Percentiles rank a stretch among this genome's conserved stretches.
Conservation (phyloP, 2,888 invertebrate species). For the Argyra leucocephala region DNA sequence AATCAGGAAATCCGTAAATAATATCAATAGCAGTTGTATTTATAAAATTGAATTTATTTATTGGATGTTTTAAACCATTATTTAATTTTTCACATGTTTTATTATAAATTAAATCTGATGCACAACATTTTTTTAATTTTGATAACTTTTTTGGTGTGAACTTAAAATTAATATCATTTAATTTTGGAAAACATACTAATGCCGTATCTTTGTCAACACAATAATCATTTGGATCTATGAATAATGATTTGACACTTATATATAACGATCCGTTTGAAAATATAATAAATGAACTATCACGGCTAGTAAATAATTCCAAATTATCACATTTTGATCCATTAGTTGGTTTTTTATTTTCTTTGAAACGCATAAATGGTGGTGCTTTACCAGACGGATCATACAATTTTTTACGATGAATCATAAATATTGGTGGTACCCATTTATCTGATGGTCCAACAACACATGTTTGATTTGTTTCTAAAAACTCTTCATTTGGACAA, state of each 20-base stretch:
- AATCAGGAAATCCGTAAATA: slow-evolving; percentile 33
- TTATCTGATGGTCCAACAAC: slow-evolving; percentile 34
- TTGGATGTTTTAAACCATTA: slow-evolving; percentile 30
- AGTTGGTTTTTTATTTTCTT: slow-evolving; percentile 40
- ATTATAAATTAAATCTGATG: too few species aligned
- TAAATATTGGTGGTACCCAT: slow-evolving; percentile 54
- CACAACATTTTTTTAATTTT: too few species aligned
- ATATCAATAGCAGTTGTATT: slow-evolving; percentile 31
- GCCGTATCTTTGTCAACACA: too few species aligned
- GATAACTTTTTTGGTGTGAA: too few species aligned
- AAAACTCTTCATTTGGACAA: slow-evolving; percentile 47
- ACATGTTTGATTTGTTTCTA: slow-evolving; percentile 41
- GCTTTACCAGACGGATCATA: slow-evolving; percentile 39
- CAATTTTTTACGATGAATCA: slow-evolving; percentile 44
- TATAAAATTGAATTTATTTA: slow-evolving; percentile 24
- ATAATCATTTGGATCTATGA: too few species aligned
- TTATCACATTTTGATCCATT: slow-evolving; percentile 34
- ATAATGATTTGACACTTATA: too few species aligned
- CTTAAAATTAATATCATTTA: too few species aligned
- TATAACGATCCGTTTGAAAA: too few species aligned
- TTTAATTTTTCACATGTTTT: too few species aligned
- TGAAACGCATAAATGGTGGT: slow-evolving; percentile 43
- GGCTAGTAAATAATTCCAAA: slow-evolving; percentile 34
- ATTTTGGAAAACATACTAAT: too few species aligned
- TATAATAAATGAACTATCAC: slow-evolving; percentile 11